Evolutionary conservation across 1,140 invertebrate genomes (phyloP).

Genomic region (Magallana ariakensis): DNA sequence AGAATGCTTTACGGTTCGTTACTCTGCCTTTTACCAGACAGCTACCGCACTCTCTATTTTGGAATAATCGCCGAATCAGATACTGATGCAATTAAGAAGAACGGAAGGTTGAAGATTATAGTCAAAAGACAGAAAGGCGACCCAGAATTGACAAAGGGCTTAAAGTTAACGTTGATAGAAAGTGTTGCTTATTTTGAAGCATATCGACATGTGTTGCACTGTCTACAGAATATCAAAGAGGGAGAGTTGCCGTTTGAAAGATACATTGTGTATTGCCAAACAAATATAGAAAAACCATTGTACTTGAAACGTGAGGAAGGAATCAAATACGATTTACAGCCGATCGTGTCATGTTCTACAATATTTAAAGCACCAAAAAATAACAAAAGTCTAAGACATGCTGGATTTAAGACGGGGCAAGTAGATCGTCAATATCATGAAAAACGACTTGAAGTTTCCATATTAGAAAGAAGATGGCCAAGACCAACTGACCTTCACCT

Average conservation of each 20-base stretch:
- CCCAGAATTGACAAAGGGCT: not conserved
- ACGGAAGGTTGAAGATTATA: not conserved
- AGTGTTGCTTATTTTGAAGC: constrained; percentile 80
- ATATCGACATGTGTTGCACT: constrained; percentile 78
- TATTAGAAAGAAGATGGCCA: constrained; percentile 66
- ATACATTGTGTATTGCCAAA: constrained; percentile 67
- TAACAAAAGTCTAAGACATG: not conserved
- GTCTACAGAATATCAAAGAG: constrained; percentile 73
- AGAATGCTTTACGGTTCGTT: constrained; percentile 86
- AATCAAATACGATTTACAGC: constrained; percentile 61
- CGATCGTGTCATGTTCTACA: constrained; percentile 43
- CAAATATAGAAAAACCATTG: constrained; percentile 56
- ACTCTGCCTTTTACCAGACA: constrained; percentile 84
- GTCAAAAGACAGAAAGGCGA: constrained; percentile 5
- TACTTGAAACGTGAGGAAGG: constrained; percentile 55
- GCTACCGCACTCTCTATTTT: constrained; percentile 85
- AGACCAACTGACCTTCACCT: constrained; percentile 67
- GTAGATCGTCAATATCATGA: constrained; percentile 8
- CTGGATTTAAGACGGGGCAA: not conserved
- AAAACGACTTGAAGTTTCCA: not conserved
- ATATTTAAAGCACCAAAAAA: constrained; percentile 32
- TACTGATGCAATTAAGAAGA: not conserved
- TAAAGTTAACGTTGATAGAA: constrained; percentile 77
- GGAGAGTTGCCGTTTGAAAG: constrained; percentile 76
- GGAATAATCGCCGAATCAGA: constrained; percentile 83